These are phyloP conservation scores for Orthonychiurus folsomi DNA, from an alignment of 2,888 invertebrate species.

Conservation along the genomic window DNA sequence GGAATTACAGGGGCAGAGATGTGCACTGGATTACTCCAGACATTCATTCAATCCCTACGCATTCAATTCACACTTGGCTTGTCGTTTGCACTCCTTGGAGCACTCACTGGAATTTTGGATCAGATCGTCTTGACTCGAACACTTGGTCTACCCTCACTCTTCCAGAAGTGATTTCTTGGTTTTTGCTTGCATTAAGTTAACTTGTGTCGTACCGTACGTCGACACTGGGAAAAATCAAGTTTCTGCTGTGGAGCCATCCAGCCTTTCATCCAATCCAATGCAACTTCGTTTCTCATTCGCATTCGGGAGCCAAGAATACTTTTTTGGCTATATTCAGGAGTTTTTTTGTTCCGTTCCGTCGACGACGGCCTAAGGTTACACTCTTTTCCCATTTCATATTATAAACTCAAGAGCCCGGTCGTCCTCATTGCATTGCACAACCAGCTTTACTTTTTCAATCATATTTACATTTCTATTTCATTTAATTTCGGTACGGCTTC, in stretches of 20 bases:
- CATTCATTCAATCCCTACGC: background rate
- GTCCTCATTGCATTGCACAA: background rate
- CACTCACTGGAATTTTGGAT: background rate
- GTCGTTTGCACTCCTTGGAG: no score
- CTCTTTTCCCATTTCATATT: background rate
- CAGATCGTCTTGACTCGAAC: background rate
- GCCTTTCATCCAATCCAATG: background rate
- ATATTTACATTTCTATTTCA: conserved; percentile 1
- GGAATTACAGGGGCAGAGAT: no score
- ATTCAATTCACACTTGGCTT: background rate
- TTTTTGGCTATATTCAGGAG: background rate
- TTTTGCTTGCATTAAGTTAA: background rate
- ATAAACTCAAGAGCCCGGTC: no score
- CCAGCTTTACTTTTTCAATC: background rate
- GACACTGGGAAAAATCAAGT: background rate
- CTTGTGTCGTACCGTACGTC: background rate
- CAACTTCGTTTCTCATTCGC: background rate
- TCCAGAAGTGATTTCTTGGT: background rate
- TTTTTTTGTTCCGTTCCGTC: background rate
- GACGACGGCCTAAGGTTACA: background rate
- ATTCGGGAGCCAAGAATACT: background rate
- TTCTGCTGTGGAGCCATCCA: no score
- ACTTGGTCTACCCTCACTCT: background rate
- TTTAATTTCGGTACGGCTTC: background rate
- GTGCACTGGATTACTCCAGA: background rate